Evolutionary conservation across 2,113 vertebrate species (phyloP).

Genomic region (Rousettus leschenaultii): DNA sequence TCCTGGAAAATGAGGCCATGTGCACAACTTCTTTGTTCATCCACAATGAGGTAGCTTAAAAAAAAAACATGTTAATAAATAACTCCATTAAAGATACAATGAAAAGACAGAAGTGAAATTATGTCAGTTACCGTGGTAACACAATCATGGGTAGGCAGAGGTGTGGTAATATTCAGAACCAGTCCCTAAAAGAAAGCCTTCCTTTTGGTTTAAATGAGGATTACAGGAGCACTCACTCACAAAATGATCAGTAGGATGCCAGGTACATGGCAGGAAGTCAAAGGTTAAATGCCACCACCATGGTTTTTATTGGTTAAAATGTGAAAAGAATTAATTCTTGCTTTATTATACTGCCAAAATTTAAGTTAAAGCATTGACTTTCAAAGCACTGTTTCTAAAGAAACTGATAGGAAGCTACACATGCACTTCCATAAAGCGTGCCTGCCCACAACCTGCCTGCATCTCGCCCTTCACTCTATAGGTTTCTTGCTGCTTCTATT

Average conservation of each 20-base stretch:
- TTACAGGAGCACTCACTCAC: not conserved
- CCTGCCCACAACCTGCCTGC: not conserved
- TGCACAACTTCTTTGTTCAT: not conserved
- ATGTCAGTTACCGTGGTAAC: not conserved
- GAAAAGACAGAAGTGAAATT: conserved; percentile 11
- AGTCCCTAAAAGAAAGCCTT: not conserved
- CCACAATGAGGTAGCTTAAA: not conserved
- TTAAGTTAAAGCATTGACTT: not conserved
- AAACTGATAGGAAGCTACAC: not conserved
- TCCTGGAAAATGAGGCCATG: not conserved
- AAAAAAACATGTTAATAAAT: not conserved
- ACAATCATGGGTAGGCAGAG: not conserved
- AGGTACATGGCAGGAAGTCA: not conserved
- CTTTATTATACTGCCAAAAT: not conserved
- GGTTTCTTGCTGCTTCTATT: not conserved
- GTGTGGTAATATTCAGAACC: not conserved
- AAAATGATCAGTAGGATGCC: not conserved
- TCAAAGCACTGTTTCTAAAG: conserved; percentile 8
- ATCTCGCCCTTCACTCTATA: not conserved
- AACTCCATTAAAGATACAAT: not conserved
- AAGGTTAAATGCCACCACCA: not conserved
- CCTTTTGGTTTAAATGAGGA: not conserved
- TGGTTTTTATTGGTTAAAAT: not conserved
- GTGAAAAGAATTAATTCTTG: not conserved
- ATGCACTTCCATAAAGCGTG: not conserved